phyloP scores from a whole-genome alignment of 2,888 invertebrate species.

The Arrhopalites spinosus region DNA sequence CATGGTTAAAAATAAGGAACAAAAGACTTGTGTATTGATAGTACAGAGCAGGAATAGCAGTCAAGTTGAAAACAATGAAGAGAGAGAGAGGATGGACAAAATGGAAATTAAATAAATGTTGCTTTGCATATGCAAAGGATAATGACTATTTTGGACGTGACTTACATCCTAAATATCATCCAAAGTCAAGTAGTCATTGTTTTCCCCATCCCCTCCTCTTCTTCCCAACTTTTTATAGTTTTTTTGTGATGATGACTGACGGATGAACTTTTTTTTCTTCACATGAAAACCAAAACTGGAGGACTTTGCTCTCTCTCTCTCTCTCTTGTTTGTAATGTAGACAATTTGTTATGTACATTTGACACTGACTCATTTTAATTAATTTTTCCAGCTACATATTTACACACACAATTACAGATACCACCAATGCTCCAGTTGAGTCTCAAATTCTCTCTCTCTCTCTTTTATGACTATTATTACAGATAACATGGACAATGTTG shows the following conservation, averaged over 20 bases:
- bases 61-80: slow-evolving; percentile 15
- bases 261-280: slow-evolving; percentile 11
- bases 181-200: slow-evolving; percentile 18
- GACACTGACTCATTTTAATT: slow-evolving; percentile 9
- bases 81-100: slow-evolving; percentile 21
- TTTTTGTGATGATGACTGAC: slow-evolving; percentile 22
- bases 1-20: neutral
- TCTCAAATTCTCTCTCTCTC: neutral
- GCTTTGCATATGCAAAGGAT: slow-evolving; percentile 31
- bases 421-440: neutral
- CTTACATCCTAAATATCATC: slow-evolving; percentile 31
- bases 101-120: slow-evolving; percentile 42
- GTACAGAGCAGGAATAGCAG: neutral
- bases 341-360: neutral
- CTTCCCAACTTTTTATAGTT: too few relatives aligned
- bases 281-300: neutral
- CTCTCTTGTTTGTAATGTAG: neutral
- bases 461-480: too few relatives aligned
- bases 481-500: neutral
- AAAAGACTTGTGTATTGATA: slow-evolving; percentile 24
- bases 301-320: slow-evolving; percentile 15
- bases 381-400: slow-evolving; percentile 7
- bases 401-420: neutral
- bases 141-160: slow-evolving; percentile 40
- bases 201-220: neutral